Conservation (phyloP, 2,113 vertebrate species). For the Corydoras sp. region DNA sequence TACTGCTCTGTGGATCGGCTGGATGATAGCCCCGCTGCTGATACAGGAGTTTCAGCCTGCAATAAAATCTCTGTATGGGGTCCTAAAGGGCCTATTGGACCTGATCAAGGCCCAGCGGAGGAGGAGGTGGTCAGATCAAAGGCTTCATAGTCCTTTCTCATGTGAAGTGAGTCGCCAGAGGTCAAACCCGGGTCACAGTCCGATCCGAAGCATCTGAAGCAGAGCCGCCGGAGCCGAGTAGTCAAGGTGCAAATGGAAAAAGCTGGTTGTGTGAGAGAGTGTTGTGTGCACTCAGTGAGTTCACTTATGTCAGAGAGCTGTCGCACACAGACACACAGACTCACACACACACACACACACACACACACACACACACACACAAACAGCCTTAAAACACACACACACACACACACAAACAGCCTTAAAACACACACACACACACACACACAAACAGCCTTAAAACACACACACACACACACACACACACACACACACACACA, state of each 20-base stretch:
- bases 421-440: too few relatives aligned
- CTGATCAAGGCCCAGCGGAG: constrained; percentile 53
- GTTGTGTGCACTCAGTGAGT: not conserved
- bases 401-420: too few relatives aligned
- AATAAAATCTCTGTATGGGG: constrained; percentile 56
- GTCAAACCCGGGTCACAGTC: constrained; percentile 37
- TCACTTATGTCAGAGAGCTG: not conserved
- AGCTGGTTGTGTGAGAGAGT: constrained; percentile 25
- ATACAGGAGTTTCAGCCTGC: constrained; percentile 51
- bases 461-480: too few relatives aligned
- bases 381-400: too few relatives aligned
- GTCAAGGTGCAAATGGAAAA: constrained; percentile 37
- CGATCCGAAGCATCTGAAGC: constrained; percentile 12
- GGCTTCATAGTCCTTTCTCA: constrained; percentile 59
- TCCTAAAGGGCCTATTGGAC: constrained; percentile 59
- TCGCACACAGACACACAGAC: too few relatives aligned
- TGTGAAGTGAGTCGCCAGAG: constrained; percentile 46
- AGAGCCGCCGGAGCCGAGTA: constrained; percentile 25
- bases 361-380: not conserved
- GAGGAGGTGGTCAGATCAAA: constrained; percentile 58
- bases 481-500: too few relatives aligned
- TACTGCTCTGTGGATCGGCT: constrained; percentile 50
- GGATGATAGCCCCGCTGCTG: constrained; percentile 50
- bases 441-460: too few relatives aligned
- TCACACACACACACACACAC: constrained; percentile 12